Evolutionary conservation across 2,888 invertebrate species (phyloP).

Genomic region (Dynastes hyllus): DNA sequence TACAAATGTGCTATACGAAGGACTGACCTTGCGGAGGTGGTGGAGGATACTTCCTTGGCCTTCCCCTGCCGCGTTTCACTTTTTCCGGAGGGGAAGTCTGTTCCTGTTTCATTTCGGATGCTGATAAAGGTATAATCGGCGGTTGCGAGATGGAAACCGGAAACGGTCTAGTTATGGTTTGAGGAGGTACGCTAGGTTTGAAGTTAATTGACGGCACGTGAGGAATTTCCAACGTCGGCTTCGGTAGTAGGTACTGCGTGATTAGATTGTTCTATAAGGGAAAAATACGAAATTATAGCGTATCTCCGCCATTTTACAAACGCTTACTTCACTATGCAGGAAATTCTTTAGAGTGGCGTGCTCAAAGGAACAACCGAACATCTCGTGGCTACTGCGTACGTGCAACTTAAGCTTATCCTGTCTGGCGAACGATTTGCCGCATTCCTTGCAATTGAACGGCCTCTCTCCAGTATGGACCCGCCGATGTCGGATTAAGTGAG

Average conservation of each 20-base stretch:
- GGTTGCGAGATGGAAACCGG: neutral
- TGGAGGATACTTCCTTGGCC: conserved; percentile 75
- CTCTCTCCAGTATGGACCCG: conserved; percentile 83
- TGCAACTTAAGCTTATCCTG: conserved; percentile 84
- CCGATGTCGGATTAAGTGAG: conserved; percentile 80
- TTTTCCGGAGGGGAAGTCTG: conserved; percentile 66
- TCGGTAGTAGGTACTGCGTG: conserved; percentile 15
- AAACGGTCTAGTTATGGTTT: conserved; percentile 27
- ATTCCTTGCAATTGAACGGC: conserved; percentile 80
- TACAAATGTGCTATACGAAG: too few relatives aligned
- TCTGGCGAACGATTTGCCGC: conserved; percentile 81
- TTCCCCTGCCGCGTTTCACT: conserved; percentile 72
- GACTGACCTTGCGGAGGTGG: conserved; percentile 19
- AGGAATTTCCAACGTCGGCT: conserved; percentile 4
- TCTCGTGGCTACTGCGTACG: conserved; percentile 71
- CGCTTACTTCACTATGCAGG: conserved; percentile 23
- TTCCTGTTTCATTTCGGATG: conserved; percentile 9
- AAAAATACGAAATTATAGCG: neutral
- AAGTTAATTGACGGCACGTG: neutral
- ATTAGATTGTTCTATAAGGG: neutral
- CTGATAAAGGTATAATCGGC: neutral
- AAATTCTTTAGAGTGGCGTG: conserved; percentile 3
- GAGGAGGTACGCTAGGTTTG: conserved; percentile 5
- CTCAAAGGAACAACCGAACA: conserved; percentile 16
- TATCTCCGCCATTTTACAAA: too few relatives aligned